Percentiles rank a stretch among this genome's conserved stretches.
These are phyloP conservation scores for Lonchura striata DNA, from an alignment of 2,113 vertebrate genomes.

Conservation along the genomic window DNA sequence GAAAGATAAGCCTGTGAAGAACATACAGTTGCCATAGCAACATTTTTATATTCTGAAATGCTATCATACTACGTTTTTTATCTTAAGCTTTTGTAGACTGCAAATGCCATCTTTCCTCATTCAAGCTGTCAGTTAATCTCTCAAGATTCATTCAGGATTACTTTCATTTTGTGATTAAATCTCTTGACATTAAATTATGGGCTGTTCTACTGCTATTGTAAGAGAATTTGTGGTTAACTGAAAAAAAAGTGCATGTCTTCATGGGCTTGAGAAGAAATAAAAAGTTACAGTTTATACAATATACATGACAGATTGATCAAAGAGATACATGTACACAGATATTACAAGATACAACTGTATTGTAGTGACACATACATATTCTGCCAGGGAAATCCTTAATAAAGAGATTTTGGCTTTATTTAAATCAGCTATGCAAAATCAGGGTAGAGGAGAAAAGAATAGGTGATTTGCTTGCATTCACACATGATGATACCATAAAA, in stretches of 20 bases:
- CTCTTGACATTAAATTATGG: background rate
- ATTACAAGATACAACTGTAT: background rate
- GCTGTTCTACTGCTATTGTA: background rate
- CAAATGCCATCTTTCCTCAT: constrained; percentile 16
- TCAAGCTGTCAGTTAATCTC: constrained; percentile 33
- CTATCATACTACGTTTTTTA: background rate
- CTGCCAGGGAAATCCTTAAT: background rate
- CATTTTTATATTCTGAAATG: constrained; percentile 14
- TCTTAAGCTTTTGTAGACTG: background rate
- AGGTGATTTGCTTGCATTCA: background rate
- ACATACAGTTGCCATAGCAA: constrained; percentile 43
- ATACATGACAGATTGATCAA: background rate
- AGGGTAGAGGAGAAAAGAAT: background rate
- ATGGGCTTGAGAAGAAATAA: background rate
- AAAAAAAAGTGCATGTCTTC: background rate
- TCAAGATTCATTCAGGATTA: background rate
- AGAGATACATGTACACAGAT: background rate
- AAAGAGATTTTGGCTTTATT: background rate
- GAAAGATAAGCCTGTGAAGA: background rate
- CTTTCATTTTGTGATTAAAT: constrained; percentile 14
- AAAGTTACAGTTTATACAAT: background rate
- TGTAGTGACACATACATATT: background rate
- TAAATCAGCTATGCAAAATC: background rate
- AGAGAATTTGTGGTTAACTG: background rate
- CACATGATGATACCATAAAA: background rate